Evolutionary conservation across 1,140 invertebrate species (phyloP), one percentile per base, ranked within the genome.

Genomic region (Hypsibius dujardini): DNA sequence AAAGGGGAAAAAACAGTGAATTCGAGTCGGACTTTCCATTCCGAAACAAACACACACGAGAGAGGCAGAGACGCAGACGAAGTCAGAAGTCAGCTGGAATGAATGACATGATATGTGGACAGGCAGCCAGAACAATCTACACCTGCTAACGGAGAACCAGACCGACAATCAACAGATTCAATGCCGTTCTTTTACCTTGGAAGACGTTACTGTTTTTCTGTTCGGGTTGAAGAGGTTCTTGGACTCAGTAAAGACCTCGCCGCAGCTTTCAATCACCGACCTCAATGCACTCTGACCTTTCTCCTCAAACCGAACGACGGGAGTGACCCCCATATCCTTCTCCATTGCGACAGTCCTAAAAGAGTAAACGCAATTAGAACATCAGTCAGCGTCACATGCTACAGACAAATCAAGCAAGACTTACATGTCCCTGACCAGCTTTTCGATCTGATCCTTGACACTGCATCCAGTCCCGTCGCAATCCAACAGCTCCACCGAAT

Each of bases 401-500:
- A 7, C 50, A 56, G 7, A 56, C 50, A 56, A n/a, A n/a, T 7
- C 7, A 56, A 56, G 7, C n/a, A 56, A 7, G 3, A 67, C 62
- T 67, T 42, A 67, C 62, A 67, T 67, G 42, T 67, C 62, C 3
- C 62, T 12, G 3, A 67, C 12, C 62, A 67, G 42, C 45, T 3
- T 3, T 45, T 67, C 62, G 42, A 67, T 67, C 12, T 67, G 62
- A 45, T 67, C 12, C 3, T 42, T 12, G 12, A 67, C 62, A 42
- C 45, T 42, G 12, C 62, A 42, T 45, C 12, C 3, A 3, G 62
- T 42, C 12, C 12, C 62, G 42, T 67, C 42, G 42, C 12, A 12
- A 42, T 67, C 62, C 42, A 67, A 42, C 62, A 67, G 42, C 45
- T 67, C 62, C 62, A 67, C 62, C 12, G 62, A 67, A 15, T 67